A percentile compares a stretch with the other conserved stretches of the same genome.
Conservation (phyloP, 2,797 vertebrate genomes). For the Rallus crepitans region DNA sequence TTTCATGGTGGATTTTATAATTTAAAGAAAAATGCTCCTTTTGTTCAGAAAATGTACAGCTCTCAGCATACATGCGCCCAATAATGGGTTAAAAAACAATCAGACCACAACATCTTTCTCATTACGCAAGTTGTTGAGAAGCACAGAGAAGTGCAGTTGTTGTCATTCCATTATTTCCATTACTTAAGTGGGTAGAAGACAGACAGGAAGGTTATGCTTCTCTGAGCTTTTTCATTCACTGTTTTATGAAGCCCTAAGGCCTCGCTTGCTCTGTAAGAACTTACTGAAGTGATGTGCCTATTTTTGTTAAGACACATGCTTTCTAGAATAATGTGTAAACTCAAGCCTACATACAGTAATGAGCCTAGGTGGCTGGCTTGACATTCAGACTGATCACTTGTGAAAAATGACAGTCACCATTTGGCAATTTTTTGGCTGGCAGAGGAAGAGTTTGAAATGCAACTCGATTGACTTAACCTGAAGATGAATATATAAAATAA, state of each 20-base stretch:
- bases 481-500: not conserved
- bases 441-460: not conserved
- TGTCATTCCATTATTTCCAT: not conserved
- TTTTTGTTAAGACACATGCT: constrained; percentile 11
- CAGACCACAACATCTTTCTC: not conserved
- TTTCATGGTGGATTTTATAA: not conserved
- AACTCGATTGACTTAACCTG: not conserved
- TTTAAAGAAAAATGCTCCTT: not conserved
- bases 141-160: not conserved
- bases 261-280: not conserved
- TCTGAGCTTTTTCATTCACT: constrained; percentile 20
- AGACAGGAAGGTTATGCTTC: constrained; percentile 23
- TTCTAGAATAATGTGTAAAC: constrained; percentile 24
- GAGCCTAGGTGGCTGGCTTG: not conserved
- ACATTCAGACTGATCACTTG: constrained; percentile 10
- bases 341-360: not conserved
- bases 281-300: not conserved
- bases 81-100: not conserved
- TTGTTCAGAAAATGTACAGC: not conserved
- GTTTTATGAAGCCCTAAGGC: constrained; percentile 15
- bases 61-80: not conserved
- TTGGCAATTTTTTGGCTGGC: not conserved
- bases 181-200: not conserved
- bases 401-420: not conserved
- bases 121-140: not conserved